Evolutionary conservation across 2,113 vertebrate genomes (phyloP).

Genomic region (Spermophilus dauricus): DNA sequence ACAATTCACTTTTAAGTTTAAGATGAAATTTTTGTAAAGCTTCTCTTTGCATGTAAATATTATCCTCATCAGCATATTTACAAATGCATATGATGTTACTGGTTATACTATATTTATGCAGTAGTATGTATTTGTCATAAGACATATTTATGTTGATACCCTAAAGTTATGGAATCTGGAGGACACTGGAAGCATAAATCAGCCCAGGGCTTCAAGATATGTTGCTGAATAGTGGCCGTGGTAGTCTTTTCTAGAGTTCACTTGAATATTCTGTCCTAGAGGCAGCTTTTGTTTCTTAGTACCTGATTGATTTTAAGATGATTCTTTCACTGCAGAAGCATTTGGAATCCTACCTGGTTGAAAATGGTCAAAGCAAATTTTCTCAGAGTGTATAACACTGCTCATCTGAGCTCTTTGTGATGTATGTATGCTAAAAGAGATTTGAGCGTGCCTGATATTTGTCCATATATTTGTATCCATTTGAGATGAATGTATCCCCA

Average conservation of each 20-base stretch:
- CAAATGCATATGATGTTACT: constrained; percentile 59
- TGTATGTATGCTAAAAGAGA: neutral
- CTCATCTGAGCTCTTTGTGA: constrained; percentile 13
- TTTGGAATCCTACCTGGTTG: constrained; percentile 20
- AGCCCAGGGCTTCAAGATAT: constrained; percentile 52
- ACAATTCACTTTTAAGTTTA: constrained; percentile 59
- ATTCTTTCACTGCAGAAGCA: constrained; percentile 36
- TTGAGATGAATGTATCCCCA: neutral
- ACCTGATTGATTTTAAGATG: constrained; percentile 71
- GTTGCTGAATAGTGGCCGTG: constrained; percentile 14
- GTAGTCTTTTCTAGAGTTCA: constrained; percentile 58
- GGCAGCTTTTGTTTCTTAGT: constrained; percentile 78
- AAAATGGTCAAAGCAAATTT: constrained; percentile 62
- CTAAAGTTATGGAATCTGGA: constrained; percentile 74
- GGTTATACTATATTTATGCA: constrained; percentile 61
- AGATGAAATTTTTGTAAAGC: neutral
- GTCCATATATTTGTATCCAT: neutral
- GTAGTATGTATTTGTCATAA: constrained; percentile 65
- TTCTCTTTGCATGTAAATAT: constrained; percentile 62
- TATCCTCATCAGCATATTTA: constrained; percentile 60
- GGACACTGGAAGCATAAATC: constrained; percentile 71
- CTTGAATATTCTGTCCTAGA: constrained; percentile 64
- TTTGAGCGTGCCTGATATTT: neutral
- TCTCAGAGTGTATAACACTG: constrained; percentile 47
- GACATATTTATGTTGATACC: constrained; percentile 78